A percentile compares a stretch with the other conserved stretches of the same genome.
These are phyloP conservation scores for Botia kubotai DNA, from an alignment of 2,797 vertebrate genomes.

Conservation along the genomic window DNA sequence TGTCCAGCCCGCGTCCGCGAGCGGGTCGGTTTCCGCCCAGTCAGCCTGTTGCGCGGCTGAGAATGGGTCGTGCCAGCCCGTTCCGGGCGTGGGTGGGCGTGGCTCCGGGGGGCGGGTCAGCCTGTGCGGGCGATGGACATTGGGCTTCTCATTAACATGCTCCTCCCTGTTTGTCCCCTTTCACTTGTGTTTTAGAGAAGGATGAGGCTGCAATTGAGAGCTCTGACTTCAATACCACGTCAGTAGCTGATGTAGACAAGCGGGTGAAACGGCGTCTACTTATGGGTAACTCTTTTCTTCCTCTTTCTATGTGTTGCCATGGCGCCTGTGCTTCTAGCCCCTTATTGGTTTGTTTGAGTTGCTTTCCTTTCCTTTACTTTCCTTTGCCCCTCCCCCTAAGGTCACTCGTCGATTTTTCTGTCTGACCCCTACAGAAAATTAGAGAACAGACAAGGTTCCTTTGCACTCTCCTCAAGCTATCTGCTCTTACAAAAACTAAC, in stretches of 20 bases:
- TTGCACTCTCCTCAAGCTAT: slow-evolving; percentile 43
- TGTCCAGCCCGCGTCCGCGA: slow-evolving; percentile 41
- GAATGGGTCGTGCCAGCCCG: slow-evolving; percentile 28
- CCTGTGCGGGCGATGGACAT: slow-evolving; percentile 80
- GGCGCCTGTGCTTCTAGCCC: slow-evolving; percentile 82
- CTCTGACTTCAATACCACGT: slow-evolving; percentile 99
- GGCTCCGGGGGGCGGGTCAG: slow-evolving; percentile 49
- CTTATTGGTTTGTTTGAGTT: slow-evolving; percentile 62
- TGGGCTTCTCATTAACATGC: slow-evolving; percentile 98
- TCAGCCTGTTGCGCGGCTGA: slow-evolving; percentile 37
- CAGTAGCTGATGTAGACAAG: slow-evolving; percentile 99
- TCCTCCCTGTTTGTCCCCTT: slow-evolving; percentile 99
- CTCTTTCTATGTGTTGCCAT: slow-evolving; percentile 97
- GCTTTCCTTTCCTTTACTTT: slow-evolving; percentile 33
- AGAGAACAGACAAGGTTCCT: slow-evolving; percentile 54
- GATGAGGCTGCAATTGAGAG: slow-evolving; percentile 99
- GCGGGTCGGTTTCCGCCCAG: slow-evolving; percentile 24
- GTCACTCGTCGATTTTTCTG: slow-evolving; percentile 45
- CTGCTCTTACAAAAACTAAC: slow-evolving; percentile 37
- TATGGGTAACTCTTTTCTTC: slow-evolving; percentile 99
- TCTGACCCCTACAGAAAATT: slow-evolving; percentile 53
- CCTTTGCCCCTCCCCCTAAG: slow-evolving; percentile 20
- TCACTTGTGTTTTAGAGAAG: slow-evolving; percentile 99
- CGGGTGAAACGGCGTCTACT: slow-evolving; percentile 99
- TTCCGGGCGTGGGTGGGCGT: slow-evolving; percentile 34